Evolutionary conservation across 23 tunicate genomes (phyloP), one percentile per base, ranked within the genome.

Genomic region (Ciona savignyi): DNA sequence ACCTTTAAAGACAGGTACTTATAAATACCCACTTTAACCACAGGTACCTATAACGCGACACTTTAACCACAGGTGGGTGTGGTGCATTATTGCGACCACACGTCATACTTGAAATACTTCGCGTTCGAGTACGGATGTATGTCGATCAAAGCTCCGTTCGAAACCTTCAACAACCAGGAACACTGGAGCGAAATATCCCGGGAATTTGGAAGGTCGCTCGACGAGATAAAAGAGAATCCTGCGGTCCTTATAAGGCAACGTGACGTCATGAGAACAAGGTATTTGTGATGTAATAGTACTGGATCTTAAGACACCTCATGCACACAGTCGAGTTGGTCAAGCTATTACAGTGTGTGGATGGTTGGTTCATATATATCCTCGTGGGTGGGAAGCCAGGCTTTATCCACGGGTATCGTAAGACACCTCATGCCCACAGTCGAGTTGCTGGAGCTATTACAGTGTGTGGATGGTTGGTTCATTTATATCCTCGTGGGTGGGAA

Each of bases 241-340:
- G 70, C 76, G 1, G 2, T 75, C 9, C 60, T 91, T 70, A 72
- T 91, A 25, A 31, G 86, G 60, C 86, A 80, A 67, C 63, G 97
- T 60, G 91, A 85, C 68, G 86, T 91, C 0, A 79, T 91, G 90
- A 75, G 97, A 80, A 91, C 97, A 34, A 76, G 97, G 97, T 85
- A 67, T 4, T n/a, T 33, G 60, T 31, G 73, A 69, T 23, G 51
- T 69, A 22, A 69, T 27, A 30, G 21, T 32, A 23, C 70, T 66
- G 21, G 27, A 25, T 25, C 24, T 23, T 66, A 24, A 66, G 25
- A 23, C n/a, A n/a, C n/a, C n/a, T n/a, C n/a, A n/a, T n/a, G n/a
- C n/a, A n/a, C n/a, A n/a, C n/a, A n/a, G n/a, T n/a, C n/a, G n/a
- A n/a, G n/a, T n/a, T n/a, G n/a, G n/a, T n/a, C n/a, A n/a, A n/a